Evolutionary conservation across 2,888 invertebrate genomes (phyloP), one percentile per base, ranked within the genome.

Genomic region (Pyrrhosoma nymphula): DNA sequence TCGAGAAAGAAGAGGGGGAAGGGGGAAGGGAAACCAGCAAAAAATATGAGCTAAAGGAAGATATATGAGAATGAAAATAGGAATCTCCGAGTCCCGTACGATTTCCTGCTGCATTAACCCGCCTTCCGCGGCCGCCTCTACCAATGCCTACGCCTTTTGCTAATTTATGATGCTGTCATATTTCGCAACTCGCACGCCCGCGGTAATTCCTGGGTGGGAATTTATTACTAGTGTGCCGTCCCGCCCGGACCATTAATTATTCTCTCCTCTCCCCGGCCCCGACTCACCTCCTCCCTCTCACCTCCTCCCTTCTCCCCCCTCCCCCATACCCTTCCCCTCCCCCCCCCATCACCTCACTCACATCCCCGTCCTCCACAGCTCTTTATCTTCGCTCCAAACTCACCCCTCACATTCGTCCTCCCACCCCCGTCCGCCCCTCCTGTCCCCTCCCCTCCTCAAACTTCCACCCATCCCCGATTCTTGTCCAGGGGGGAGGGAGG

Each of bases 111-210:
- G 93, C 75, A 93, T 93, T 93, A 93, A 93, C 95, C 95, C 90
- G 63, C 90, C 88, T 95, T 95, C 88, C 95, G 95, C 63, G 95
- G 95, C 95, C 95, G 93, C 93, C 75, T 93, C 93, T 93, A 63
- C 93, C 93, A 69, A 69, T 93, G 63, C 93, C 93, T 69, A 93
- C 93, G 93, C 93, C 97, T 96, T 96, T 96, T 97, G 97, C 96
- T 96, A 97, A 97, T 97, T 97, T 97, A 97, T 97, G 97, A 97
- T 97, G 96, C 97, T 97, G 97, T 97, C 97, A 97, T 97, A 97
- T 97, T 97, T 97, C 97, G 97, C 97, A 97, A 97, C 97, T 97
- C 97, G 97, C 97, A 97, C 97, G 97, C 97, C 97, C 93, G 93
- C 69, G 97, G 97, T 97, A 97, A 97, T 97, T 97, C 97, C 97